These are phyloP conservation scores for Microtus pennsylvanicus DNA, from an alignment of 2,113 vertebrate species.

Conservation along the genomic window DNA sequence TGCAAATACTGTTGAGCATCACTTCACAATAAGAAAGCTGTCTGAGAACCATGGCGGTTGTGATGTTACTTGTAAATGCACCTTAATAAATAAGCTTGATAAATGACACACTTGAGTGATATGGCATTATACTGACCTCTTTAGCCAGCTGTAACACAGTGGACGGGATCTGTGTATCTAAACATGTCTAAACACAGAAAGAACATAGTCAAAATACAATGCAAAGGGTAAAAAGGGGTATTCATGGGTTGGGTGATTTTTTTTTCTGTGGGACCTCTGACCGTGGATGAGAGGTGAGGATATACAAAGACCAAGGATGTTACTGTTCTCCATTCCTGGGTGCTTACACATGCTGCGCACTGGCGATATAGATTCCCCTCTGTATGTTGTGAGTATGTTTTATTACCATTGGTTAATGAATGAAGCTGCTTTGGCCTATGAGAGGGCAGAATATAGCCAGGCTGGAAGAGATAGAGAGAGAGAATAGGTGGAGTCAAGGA, in stretches of 20 bases:
- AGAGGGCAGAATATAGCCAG: too few relatives aligned
- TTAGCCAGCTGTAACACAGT: background rate
- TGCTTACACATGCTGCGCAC: background rate
- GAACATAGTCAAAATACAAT: background rate
- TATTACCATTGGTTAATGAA: too few relatives aligned
- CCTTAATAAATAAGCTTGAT: background rate
- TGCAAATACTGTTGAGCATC: background rate
- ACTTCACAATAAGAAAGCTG: background rate
- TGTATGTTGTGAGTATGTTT: too few relatives aligned
- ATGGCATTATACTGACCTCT: background rate
- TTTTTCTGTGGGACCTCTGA: background rate
- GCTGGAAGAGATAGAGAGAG: too few relatives aligned
- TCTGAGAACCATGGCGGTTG: background rate
- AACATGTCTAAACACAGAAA: background rate
- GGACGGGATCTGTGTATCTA: background rate
- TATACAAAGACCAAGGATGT: background rate
- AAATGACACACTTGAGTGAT: background rate
- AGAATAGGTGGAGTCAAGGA: too few relatives aligned
- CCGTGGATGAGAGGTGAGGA: background rate
- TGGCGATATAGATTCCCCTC: too few relatives aligned
- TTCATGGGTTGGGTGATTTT: background rate
- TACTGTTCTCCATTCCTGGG: background rate
- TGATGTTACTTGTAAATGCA: background rate
- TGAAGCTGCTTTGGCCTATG: too few relatives aligned
- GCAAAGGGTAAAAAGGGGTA: background rate